Percentiles rank a stretch among this genome's conserved stretches.
Evolutionary conservation across 2,888 invertebrate genomes (phyloP).

Genomic region (Watsonalla binaria): DNA sequence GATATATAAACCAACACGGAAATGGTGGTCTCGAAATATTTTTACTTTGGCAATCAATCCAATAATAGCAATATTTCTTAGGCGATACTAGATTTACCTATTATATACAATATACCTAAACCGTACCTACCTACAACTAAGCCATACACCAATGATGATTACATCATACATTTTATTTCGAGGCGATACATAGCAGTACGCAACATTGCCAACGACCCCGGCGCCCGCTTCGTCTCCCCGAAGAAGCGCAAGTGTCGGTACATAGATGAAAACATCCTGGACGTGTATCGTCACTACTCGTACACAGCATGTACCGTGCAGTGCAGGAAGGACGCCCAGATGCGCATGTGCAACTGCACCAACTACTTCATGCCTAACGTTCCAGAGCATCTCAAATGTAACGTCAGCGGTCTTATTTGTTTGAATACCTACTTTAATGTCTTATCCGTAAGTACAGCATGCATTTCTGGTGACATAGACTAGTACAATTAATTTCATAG

Average conservation of each 20-base stretch:
- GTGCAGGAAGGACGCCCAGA: conserved; percentile 83
- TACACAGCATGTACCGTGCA: conserved; percentile 85
- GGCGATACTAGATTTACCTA: no score
- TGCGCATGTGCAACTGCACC: conserved; percentile 82
- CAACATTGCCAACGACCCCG: conserved; percentile 84
- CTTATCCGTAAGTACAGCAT: conserved; percentile 72
- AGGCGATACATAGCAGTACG: conserved; percentile 78
- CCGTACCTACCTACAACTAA: no score
- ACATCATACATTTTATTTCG: conserved; percentile 9
- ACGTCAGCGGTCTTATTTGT: conserved; percentile 82
- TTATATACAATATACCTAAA: no score
- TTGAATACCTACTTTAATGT: conserved; percentile 81
- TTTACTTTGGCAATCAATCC: no score
- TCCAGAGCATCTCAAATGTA: conserved; percentile 76
- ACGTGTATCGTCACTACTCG: conserved; percentile 82
- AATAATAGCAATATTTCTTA: no score
- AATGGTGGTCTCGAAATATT: no score
- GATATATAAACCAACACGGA: no score
- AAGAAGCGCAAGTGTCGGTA: conserved; percentile 87
- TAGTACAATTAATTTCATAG: no score
- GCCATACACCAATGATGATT: background rate
- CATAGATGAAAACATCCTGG: conserved; percentile 79
- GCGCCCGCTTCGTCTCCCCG: conserved; percentile 80
- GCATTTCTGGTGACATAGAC: no score
- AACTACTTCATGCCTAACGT: conserved; percentile 85